Conservation (phyloP, 2,888 invertebrate genomes). For the Chouioia cunea region DNA sequence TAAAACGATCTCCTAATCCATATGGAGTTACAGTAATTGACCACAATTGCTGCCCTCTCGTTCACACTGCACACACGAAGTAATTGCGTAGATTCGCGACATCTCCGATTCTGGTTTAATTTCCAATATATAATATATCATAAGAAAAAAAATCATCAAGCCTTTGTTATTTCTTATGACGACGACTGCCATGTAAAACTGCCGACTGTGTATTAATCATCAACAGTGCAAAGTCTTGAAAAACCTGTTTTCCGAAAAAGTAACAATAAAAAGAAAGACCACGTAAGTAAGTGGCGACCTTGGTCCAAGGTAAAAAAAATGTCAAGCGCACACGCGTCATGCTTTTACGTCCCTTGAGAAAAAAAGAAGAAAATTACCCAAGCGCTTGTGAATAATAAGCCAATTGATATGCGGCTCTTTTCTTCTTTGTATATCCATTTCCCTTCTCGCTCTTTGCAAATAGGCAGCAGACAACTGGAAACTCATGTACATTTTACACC, state of each 20-base stretch:
- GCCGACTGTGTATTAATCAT: constrained; percentile 25
- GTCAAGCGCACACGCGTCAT: constrained; percentile 11
- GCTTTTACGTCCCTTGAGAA: constrained; percentile 5
- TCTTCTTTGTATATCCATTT: constrained; percentile 3
- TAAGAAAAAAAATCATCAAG: constrained; percentile 38
- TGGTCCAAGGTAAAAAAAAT: background rate
- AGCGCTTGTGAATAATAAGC: constrained; percentile 9
- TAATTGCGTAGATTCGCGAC: constrained; percentile 1
- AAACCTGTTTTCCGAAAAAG: constrained; percentile 14
- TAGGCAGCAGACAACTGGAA: constrained; percentile 31
- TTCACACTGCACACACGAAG: constrained; percentile 1
- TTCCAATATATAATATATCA: no score
- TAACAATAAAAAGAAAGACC: background rate
- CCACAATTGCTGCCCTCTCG: constrained; percentile 5
- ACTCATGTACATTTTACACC: constrained; percentile 47
- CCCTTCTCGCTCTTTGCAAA: constrained; percentile 10
- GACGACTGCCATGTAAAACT: constrained; percentile 39
- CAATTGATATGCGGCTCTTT: constrained; percentile 11
- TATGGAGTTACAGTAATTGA: constrained; percentile 31
- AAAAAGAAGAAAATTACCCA: constrained; percentile 20
- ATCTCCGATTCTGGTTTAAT: background rate
- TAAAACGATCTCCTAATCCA: background rate
- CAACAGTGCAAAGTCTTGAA: constrained; percentile 14
- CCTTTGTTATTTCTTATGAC: constrained; percentile 21
- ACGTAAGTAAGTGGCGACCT: constrained; percentile 5